These are phyloP conservation scores for Dermochelys coriacea DNA, from an alignment of 2,797 vertebrate species.

Conservation along the genomic window DNA sequence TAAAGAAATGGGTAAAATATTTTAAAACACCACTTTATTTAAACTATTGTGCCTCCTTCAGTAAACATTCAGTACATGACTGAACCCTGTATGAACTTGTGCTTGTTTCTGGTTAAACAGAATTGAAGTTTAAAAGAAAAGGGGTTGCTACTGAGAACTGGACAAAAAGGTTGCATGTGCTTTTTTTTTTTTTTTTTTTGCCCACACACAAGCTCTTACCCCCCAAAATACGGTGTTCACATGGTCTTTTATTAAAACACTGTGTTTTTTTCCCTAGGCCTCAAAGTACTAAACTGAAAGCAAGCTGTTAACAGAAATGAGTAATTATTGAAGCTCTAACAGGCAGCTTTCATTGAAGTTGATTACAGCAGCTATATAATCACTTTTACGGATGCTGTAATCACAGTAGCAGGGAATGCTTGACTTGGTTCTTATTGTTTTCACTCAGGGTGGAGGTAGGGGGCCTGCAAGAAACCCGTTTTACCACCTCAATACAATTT, in stretches of 20 bases:
- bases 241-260: constrained; percentile 85
- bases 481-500: constrained; percentile 85
- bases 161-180: constrained; percentile 85
- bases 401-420: constrained; percentile 89
- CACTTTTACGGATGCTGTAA: constrained; percentile 90
- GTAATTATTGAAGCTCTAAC: constrained; percentile 91
- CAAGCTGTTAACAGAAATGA: constrained; percentile 91
- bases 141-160: constrained; percentile 78
- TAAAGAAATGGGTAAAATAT: constrained; percentile 87
- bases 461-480: constrained; percentile 83
- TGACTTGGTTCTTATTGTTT: constrained; percentile 89
- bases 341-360: constrained; percentile 90
- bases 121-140: constrained; percentile 81
- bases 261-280: constrained; percentile 72
- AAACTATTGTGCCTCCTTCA: constrained; percentile 86
- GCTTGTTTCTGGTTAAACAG: constrained; percentile 85
- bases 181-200: constrained; percentile 79
- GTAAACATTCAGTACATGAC: constrained; percentile 85
- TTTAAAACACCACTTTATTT: constrained; percentile 85
- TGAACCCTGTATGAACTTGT: constrained; percentile 89
- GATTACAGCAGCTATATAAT: constrained; percentile 90
- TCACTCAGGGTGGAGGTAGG: constrained; percentile 86
- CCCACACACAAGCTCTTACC: constrained; percentile 87
- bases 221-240: constrained; percentile 81
- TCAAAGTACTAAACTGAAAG: constrained; percentile 87